phyloP scores from a whole-genome alignment of 2,888 invertebrate genomes.

The Phrixothrix hirtus region DNA sequence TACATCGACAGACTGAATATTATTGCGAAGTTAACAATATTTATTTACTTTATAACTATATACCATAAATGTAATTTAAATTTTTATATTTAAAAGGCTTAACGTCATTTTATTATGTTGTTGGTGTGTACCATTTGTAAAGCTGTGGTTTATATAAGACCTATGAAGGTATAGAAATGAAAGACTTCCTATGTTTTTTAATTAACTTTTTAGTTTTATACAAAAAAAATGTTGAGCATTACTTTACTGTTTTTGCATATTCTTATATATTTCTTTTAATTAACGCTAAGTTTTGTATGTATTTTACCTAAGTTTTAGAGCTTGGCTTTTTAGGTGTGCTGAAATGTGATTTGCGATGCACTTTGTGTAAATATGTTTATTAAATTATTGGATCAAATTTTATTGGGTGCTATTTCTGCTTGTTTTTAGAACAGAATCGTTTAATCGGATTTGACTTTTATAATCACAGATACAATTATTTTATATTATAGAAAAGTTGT shows the following conservation, averaged over 20 bases:
- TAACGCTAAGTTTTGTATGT: slow-evolving; percentile 40
- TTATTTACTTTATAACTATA: slow-evolving; percentile 19
- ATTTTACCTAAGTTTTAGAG: slow-evolving; percentile 45
- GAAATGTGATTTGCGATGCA: slow-evolving; percentile 52
- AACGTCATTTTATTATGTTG: slow-evolving; percentile 30
- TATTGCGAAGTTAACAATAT: slow-evolving; percentile 15
- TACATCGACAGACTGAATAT: slow-evolving; percentile 49
- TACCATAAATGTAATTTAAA: slow-evolving; percentile 37
- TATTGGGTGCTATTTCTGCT: slow-evolving; percentile 50
- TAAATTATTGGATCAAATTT: slow-evolving; percentile 39
- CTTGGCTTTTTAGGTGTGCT: slow-evolving; percentile 53
- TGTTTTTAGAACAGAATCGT: slow-evolving; percentile 20
- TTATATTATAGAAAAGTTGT: slow-evolving; percentile 2
- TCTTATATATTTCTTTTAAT: slow-evolving; percentile 20
- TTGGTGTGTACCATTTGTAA: slow-evolving; percentile 46
- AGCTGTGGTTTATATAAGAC: slow-evolving; percentile 48
- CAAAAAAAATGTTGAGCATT: slow-evolving; percentile 1
- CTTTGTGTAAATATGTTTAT: slow-evolving; percentile 48
- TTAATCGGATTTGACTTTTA: slow-evolving; percentile 10
- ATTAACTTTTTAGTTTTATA: neutral
- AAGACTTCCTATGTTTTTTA: slow-evolving; percentile 1
- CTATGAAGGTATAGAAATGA: slow-evolving; percentile 19
- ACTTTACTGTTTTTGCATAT: slow-evolving; percentile 11
- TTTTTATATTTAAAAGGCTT: slow-evolving; percentile 49
- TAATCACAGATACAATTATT: slow-evolving; percentile 5